Evolutionary conservation across 92 coral and sea anemone species (phyloP).

Genomic region (Zoanthus sociatus): DNA sequence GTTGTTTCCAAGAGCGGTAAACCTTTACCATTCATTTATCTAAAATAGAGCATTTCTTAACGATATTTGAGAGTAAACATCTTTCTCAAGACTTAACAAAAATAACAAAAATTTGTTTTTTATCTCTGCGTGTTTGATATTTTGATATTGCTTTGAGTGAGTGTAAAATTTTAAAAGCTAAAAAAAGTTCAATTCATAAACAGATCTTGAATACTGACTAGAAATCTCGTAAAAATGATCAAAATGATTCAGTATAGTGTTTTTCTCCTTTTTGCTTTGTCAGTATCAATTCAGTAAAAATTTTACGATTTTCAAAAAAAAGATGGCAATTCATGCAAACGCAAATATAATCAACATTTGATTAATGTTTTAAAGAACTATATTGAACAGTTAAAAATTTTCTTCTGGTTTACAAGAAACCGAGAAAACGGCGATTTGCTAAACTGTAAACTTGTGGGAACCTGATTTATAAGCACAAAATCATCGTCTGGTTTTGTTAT

Average conservation of each 20-base stretch:
- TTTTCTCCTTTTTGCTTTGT: too few relatives aligned
- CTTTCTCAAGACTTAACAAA: constrained; percentile 6
- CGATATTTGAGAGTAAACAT: constrained; percentile 7
- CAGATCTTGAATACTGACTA: too few relatives aligned
- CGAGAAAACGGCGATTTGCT: background rate
- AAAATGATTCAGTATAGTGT: too few relatives aligned
- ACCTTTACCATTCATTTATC: background rate
- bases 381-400: background rate
- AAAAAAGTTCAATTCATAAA: background rate
- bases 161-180: background rate
- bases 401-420: background rate
- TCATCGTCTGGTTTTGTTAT: background rate
- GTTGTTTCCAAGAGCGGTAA: background rate
- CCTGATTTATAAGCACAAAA: background rate
- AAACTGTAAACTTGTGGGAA: background rate
- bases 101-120: constrained; percentile 8
- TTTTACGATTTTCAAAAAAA: too few relatives aligned
- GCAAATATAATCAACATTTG: too few relatives aligned
- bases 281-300: too few relatives aligned
- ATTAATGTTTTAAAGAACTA: background rate
- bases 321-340: too few relatives aligned
- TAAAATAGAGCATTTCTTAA: background rate
- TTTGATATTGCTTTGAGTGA: background rate
- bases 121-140: background rate
- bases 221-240: too few relatives aligned